Evolutionary conservation across 2,888 invertebrate genomes (phyloP), one percentile per base, ranked within the genome.

Genomic region (Gymnoscelis rufifasciata): DNA sequence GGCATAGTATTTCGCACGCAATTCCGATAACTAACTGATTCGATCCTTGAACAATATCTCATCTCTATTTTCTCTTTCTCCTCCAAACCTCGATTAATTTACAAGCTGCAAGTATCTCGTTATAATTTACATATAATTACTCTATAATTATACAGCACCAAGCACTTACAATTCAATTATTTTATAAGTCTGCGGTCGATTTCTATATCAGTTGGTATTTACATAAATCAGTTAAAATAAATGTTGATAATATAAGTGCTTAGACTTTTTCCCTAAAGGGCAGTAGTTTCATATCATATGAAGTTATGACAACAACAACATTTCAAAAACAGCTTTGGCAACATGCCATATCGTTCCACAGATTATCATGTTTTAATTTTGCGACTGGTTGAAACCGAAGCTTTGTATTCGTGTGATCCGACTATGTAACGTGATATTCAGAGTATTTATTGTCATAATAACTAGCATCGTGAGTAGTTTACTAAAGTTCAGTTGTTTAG

Each of bases 401-500:
- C 43, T 47, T 35, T 33, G 23, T 44, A 29, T 40, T 14, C 35
- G 38, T 38, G 11, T 27, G 36, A 35, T 19, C 31, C 36, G 43
- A 42, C 37, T 43, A 38, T 62, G 63, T 62, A 64, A 61, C 52
- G 56, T 54, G 58, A 59, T 59, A 50, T 47, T 56, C 42, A 57
- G 47, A 48, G 59, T 53, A 57, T 58, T 61, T 59, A 69, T 61
- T 72, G 64, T 64, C 61, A 62, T 65, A 66, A 64, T 60, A 62
- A 63, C 65, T 63, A 62, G 69, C 26, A 73, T 66, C 73, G 71
- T 68, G 62, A 67, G 64, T 63, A 60, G 67, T 78, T 75, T 68
- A 67, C 80, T 68, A 81, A 83, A 82, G 83, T 82, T 83, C 79
- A 83, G 73, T 78, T 72, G 83, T 82, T 79, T 33, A 33, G 15